Percentiles rank a stretch among this genome's conserved stretches.
These are phyloP conservation scores for Zosterops lateralis DNA, from an alignment of 2,113 vertebrate species.

Conservation along the genomic window DNA sequence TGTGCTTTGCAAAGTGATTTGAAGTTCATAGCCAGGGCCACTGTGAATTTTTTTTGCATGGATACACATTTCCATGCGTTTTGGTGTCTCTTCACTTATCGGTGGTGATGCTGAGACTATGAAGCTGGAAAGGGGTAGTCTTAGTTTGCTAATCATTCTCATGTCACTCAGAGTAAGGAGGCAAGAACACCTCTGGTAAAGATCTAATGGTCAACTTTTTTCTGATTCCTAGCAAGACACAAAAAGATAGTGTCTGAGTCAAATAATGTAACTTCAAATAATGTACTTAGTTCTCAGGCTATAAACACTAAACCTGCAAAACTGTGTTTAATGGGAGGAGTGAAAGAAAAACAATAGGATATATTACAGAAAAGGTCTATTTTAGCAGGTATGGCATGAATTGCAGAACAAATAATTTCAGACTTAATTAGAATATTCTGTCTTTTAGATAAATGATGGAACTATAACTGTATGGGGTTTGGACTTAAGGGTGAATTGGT, in stretches of 20 bases:
- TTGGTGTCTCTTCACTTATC: background rate
- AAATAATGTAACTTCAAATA: background rate
- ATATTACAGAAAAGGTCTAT: background rate
- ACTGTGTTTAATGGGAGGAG: background rate
- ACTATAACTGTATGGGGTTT: background rate
- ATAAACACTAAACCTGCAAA: background rate
- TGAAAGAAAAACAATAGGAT: background rate
- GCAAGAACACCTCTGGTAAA: background rate
- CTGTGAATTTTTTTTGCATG: background rate
- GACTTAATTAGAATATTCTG: background rate
- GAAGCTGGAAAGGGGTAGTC: background rate
- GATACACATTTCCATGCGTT: background rate
- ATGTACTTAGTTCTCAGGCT: background rate
- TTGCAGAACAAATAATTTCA: background rate
- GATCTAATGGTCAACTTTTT: background rate
- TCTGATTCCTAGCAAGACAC: background rate
- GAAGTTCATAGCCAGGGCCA: background rate
- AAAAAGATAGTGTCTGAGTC: background rate
- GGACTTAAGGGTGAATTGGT: background rate
- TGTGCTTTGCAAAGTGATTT: background rate
- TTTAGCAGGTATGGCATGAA: background rate
- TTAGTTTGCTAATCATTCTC: background rate
- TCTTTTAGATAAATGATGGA: background rate
- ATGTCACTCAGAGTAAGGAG: background rate
- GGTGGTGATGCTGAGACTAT: background rate